Evolutionary conservation across 1,140 invertebrate species (phyloP), one percentile per base, ranked within the genome.

Genomic region (Globodera ellingtonae): DNA sequence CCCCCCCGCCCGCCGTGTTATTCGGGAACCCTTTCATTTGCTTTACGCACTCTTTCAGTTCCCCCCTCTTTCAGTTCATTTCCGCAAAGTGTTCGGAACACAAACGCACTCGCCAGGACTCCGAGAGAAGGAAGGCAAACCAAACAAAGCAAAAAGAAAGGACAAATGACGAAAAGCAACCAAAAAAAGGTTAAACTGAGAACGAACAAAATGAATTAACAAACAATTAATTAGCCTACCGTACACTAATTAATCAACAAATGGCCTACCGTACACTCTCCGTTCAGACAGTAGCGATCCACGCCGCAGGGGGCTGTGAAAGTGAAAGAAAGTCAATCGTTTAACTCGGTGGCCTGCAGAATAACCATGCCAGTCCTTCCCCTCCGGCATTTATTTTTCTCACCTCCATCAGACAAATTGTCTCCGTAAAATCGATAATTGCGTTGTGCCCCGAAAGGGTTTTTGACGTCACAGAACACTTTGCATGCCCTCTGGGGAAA

Each of bases 351-450:
- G 44, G 72, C 35, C 1, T 35, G 3, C 35, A 35, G 35, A 35
- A 35, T 2, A 35, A 35, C 1, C 35, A 35, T 35, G 35, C 35
- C 35, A 35, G 35, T 35, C 35, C 35, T 3, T 35, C 35, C 35
- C 35, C 35, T 35, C 35, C 35, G 35, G 35, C 35, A 71, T 71
- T 15, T 71, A 71, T n/a, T n/a, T n/a, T n/a, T n/a, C 62, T 69
- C n/a, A 77, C 75, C 75, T 65, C 87, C 87, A 82, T 89, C 87
- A 15, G 87, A 88, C 4, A 89, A 79, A 59, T 88, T 88, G 74
- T 89, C 87, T n/a, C 88, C 88, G 71, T 90, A 89, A 79, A 89
- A 89, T 59, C 88, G 87, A 71, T 89, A 89, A 75, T 89, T 89
- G 50, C 87, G 74, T 69, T 89, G 84, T 65, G 76, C 71, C 65